Percentiles rank a stretch among this genome's conserved stretches.
Conservation (phyloP, 2,888 invertebrate genomes). For the Drosophila incognita region DNA sequence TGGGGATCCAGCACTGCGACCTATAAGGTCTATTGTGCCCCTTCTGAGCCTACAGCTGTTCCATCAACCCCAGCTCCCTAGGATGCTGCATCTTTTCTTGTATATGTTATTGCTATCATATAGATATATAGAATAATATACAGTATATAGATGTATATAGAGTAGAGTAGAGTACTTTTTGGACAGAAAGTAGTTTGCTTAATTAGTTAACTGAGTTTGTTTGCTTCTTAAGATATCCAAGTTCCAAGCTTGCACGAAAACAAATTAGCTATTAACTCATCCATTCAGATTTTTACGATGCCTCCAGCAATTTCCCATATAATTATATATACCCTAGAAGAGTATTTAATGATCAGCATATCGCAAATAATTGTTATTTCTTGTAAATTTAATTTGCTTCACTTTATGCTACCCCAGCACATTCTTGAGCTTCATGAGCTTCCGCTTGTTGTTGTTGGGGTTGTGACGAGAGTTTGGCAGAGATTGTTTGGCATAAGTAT, state of each 20-base stretch:
- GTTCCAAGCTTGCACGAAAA: not conserved
- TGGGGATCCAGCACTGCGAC: too few relatives aligned
- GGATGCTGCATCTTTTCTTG: too few relatives aligned
- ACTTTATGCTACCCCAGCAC: slow-evolving; percentile 37
- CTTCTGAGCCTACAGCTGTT: too few relatives aligned
- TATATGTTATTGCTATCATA: not conserved
- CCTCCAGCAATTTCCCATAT: not conserved
- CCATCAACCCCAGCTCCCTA: too few relatives aligned
- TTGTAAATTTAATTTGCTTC: slow-evolving; percentile 1
- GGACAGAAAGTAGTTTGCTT: not conserved
- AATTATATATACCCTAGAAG: not conserved
- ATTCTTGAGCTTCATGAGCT: slow-evolving; percentile 37
- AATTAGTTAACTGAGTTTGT: not conserved
- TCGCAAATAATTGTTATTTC: not conserved
- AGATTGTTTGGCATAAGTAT: slow-evolving; percentile 11
- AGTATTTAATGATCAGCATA: not conserved
- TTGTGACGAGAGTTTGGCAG: not conserved
- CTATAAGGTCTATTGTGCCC: too few relatives aligned
- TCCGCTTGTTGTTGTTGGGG: not conserved
- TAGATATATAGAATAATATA: not conserved
- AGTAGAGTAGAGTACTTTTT: too few relatives aligned
- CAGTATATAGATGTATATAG: not conserved
- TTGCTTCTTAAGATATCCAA: too few relatives aligned
- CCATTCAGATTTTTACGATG: not conserved
- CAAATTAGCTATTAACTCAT: not conserved